These are phyloP conservation scores for Homarus americanus DNA, from an alignment of 1,140 invertebrate genomes.

Conservation along the genomic window DNA sequence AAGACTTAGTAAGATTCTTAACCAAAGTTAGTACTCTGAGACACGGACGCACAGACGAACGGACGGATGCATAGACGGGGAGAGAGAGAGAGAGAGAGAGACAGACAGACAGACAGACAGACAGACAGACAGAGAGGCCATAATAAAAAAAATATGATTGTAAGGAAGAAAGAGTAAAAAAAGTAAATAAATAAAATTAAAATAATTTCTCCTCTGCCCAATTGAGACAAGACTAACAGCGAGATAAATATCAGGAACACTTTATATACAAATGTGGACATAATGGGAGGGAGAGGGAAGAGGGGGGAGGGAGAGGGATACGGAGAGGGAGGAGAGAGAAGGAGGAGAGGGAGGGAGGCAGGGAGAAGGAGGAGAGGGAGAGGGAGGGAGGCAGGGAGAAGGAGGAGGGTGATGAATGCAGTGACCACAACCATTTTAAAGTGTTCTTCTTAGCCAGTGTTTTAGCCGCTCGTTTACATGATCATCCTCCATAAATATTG, in stretches of 20 bases:
- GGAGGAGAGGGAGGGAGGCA: background rate
- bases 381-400: background rate
- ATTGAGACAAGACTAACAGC: no score
- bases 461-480: no score
- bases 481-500: no score
- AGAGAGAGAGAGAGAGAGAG: slow-evolving; percentile 15
- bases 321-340: background rate
- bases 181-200: no score
- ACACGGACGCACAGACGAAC: background rate
- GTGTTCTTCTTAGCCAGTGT: no score
- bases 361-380: background rate
- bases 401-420: background rate
- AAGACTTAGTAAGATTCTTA: no score
- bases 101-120: slow-evolving; percentile 16
- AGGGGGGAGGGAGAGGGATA: background rate
- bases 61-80: background rate
- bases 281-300: background rate
- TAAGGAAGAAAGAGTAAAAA: no score
- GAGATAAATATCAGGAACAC: no score
- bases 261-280: no score
- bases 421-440: background rate
- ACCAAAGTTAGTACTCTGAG: no score
- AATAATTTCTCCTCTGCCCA: no score
- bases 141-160: no score
- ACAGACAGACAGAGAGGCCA: background rate